A percentile compares a stretch with the other conserved stretches of the same genome.
phyloP scores from a whole-genome alignment of 2,113 vertebrate genomes.

The Riparia riparia region DNA sequence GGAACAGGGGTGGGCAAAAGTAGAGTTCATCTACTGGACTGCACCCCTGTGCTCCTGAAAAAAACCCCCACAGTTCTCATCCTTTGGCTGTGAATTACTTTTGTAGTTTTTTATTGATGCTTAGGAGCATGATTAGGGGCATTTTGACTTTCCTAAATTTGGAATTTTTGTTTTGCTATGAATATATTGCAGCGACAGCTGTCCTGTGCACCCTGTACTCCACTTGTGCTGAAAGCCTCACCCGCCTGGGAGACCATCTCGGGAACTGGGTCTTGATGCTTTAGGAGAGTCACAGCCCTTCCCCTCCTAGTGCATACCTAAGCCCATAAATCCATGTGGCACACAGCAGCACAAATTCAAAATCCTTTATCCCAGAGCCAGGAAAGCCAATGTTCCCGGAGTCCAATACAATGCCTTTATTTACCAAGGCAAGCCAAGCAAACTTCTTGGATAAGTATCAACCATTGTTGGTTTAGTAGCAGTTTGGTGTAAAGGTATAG shows the following conservation, averaged over 20 bases:
- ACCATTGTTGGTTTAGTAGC: neutral
- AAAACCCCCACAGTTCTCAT: neutral
- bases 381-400: neutral
- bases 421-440: conserved; percentile 16
- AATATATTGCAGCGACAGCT: fast-evolving
- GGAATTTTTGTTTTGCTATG: neutral
- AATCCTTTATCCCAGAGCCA: neutral
- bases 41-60: neutral
- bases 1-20: neutral
- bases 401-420: neutral
- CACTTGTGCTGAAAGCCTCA: neutral
- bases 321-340: neutral
- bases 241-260: neutral
- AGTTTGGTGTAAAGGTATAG: conserved; percentile 36
- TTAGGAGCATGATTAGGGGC: neutral
- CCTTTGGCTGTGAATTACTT: neutral
- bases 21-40: neutral
- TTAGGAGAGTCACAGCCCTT: neutral
- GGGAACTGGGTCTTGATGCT: neutral
- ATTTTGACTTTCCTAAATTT: neutral
- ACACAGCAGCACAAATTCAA: neutral
- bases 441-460: neutral
- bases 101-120: neutral
- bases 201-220: neutral
- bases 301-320: neutral